A percentile compares a stretch with the other conserved stretches of the same genome.
Evolutionary conservation across 2,797 vertebrate genomes (phyloP).

Genomic region (Chloroceryle inda): DNA sequence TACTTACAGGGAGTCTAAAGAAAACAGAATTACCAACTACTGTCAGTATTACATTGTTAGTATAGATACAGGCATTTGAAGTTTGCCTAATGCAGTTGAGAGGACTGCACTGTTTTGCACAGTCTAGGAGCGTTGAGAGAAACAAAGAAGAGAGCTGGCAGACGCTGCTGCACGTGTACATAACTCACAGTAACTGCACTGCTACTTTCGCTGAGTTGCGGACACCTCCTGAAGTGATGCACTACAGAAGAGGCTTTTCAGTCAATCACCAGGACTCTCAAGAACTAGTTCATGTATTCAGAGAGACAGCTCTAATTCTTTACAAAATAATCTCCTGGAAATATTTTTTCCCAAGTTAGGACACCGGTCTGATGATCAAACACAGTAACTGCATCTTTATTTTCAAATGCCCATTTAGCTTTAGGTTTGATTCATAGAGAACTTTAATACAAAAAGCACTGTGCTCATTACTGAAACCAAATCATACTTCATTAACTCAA

Average conservation of each 20-base stretch:
- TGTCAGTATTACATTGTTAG: not conserved
- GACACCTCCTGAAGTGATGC: not conserved
- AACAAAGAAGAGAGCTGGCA: not conserved
- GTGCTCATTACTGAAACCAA: not conserved
- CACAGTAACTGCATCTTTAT: not conserved
- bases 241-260: not conserved
- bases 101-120: not conserved
- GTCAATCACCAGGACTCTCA: not conserved
- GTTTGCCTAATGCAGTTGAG: not conserved
- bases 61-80: not conserved
- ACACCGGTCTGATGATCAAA: not conserved
- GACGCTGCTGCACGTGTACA: accelerated
- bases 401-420: not conserved
- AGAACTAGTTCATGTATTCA: not conserved
- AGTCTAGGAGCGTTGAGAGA: not conserved
- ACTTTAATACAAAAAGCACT: not conserved
- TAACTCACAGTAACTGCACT: not conserved
- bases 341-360: not conserved
- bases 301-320: not conserved
- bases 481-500: not conserved
- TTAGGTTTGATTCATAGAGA: not conserved
- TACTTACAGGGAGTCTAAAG: not conserved
- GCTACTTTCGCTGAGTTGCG: not conserved
- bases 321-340: not conserved
- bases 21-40: not conserved